These are phyloP conservation scores for Chamaedrilus cognettii DNA, from an alignment of 2,888 invertebrate genomes.

Conservation along the genomic window DNA sequence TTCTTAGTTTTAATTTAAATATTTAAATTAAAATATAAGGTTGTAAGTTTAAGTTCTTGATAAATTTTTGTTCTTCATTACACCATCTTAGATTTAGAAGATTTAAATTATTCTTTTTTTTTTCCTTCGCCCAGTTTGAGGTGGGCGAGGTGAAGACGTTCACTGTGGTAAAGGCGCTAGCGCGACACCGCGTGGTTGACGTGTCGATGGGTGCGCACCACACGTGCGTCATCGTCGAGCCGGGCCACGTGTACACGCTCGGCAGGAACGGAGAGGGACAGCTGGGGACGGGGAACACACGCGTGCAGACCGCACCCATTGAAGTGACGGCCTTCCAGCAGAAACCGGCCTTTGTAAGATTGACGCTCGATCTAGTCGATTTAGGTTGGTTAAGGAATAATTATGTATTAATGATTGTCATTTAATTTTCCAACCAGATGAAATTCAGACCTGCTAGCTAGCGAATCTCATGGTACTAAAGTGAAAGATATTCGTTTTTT, in stretches of 20 bases:
- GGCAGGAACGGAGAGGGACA: conserved; percentile 71
- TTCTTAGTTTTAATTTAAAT: background rate
- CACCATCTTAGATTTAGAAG: background rate
- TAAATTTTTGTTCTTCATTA: background rate
- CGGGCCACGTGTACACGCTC: conserved; percentile 69
- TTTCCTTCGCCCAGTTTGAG: conserved; percentile 48
- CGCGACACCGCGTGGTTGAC: conserved; percentile 64
- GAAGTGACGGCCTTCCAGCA: conserved; percentile 61
- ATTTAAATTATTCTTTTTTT: background rate
- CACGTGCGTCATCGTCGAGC: conserved; percentile 68
- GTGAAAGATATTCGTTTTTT: no score
- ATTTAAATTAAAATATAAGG: background rate
- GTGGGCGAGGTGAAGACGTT: conserved; percentile 60
- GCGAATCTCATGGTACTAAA: no score
- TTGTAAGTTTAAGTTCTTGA: background rate
- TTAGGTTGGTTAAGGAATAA: no score
- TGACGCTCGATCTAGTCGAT: no score
- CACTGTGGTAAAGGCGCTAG: conserved; percentile 62
- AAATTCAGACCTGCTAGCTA: no score
- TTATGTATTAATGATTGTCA: background rate
- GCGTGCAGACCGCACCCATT: conserved; percentile 56
- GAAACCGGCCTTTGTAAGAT: conserved; percentile 45
- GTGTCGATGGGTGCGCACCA: conserved; percentile 68
- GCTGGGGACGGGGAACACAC: conserved; percentile 64
- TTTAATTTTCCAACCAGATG: background rate